These are phyloP conservation scores for Spatulosminthurus flaviceps DNA, from an alignment of 2,888 invertebrate genomes.

Conservation along the genomic window DNA sequence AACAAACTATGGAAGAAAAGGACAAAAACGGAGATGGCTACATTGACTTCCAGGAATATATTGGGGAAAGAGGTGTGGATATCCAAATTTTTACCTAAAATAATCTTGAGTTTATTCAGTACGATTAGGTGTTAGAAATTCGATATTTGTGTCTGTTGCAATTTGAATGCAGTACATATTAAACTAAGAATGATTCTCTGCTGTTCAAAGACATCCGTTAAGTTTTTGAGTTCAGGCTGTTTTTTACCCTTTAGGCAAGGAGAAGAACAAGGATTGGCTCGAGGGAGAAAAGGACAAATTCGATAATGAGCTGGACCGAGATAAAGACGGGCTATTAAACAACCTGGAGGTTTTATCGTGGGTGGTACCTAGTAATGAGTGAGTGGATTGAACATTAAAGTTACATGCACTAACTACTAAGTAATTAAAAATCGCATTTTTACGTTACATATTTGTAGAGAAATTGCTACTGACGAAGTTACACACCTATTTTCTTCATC, in stretches of 20 bases:
- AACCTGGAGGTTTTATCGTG: conserved; percentile 84
- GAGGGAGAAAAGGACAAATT: conserved; percentile 82
- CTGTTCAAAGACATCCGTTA: too few relatives aligned
- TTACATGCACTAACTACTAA: background rate
- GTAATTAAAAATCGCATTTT: background rate
- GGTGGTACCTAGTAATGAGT: conserved; percentile 92
- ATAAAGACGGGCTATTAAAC: conserved; percentile 83
- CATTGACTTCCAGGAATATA: conserved; percentile 85
- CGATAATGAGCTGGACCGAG: conserved; percentile 83
- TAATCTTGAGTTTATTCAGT: too few relatives aligned
- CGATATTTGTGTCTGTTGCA: too few relatives aligned
- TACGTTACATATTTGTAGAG: conserved; percentile 69
- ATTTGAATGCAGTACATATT: too few relatives aligned
- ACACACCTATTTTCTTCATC: conserved; percentile 85
- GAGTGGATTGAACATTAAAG: conserved; percentile 66
- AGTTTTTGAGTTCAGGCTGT: too few relatives aligned
- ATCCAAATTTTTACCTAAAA: background rate
- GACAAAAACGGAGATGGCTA: conserved; percentile 85
- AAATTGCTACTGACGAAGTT: conserved; percentile 89
- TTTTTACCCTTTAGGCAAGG: conserved; percentile 68
- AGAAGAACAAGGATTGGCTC: conserved; percentile 79
- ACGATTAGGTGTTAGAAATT: too few relatives aligned
- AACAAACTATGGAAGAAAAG: conserved; percentile 85
- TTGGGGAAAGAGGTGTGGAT: conserved; percentile 74
- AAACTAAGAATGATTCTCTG: too few relatives aligned